These are phyloP conservation scores for Peromyscus californicus DNA, from an alignment of 2,113 vertebrate genomes.

Conservation along the genomic window DNA sequence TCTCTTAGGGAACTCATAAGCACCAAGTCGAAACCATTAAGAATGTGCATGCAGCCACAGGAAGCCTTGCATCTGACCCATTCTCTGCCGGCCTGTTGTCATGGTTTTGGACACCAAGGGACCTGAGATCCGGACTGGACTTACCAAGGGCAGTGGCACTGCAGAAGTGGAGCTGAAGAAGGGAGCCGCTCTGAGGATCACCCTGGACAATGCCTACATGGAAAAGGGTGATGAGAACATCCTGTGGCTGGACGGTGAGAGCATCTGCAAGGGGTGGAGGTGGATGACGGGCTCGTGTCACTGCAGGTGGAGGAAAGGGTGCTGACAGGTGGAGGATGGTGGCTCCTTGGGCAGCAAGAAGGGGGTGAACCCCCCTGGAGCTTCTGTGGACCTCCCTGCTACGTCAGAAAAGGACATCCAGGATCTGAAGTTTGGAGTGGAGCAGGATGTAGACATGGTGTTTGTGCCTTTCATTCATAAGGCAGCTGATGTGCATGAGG, in stretches of 20 bases:
- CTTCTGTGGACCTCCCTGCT: background rate
- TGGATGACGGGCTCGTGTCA: background rate
- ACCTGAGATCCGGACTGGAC: too few relatives aligned
- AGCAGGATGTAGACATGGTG: constrained; percentile 95
- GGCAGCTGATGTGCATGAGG: constrained; percentile 94
- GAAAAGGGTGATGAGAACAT: constrained; percentile 94
- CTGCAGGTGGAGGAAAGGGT: background rate
- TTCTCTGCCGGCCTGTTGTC: too few relatives aligned
- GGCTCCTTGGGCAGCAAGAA: constrained; percentile 94
- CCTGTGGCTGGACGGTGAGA: constrained; percentile 98
- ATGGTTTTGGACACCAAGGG: too few relatives aligned
- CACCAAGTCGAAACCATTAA: too few relatives aligned
- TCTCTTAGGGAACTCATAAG: too few relatives aligned
- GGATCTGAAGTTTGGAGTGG: background rate
- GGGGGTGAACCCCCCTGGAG: constrained; percentile 77
- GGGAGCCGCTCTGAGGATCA: constrained; percentile 92
- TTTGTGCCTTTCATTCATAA: constrained; percentile 99
- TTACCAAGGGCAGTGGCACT: constrained; percentile 89
- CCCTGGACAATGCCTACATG: constrained; percentile 93
- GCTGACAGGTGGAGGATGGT: background rate
- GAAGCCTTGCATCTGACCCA: too few relatives aligned
- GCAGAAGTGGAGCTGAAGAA: constrained; percentile 97
- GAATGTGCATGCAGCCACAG: too few relatives aligned
- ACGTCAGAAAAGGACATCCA: background rate
- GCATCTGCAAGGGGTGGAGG: background rate